Evolutionary conservation across 2,888 invertebrate genomes (phyloP).

Genomic region (Tortrix viridana): DNA sequence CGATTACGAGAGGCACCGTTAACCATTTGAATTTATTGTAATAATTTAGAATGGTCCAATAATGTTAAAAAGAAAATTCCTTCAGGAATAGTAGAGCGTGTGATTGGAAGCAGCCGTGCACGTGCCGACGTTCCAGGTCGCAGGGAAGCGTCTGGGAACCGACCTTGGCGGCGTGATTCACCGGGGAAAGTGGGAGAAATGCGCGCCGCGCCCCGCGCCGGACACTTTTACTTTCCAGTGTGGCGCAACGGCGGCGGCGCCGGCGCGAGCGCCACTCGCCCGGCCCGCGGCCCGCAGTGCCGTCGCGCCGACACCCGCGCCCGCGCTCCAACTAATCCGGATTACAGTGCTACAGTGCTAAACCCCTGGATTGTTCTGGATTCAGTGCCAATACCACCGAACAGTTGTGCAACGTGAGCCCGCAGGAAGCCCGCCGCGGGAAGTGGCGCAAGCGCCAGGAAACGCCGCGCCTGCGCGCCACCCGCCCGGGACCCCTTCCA

Average conservation of each 20-base stretch:
- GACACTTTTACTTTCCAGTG: constrained; percentile 83
- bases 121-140: constrained; percentile 42
- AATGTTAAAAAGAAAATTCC: background rate
- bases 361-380: constrained; percentile 58
- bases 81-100: background rate
- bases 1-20: constrained; percentile 6
- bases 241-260: constrained; percentile 80
- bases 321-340: constrained; percentile 70
- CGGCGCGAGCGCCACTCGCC: constrained; percentile 80
- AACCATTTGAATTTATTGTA: constrained; percentile 12
- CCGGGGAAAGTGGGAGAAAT: constrained; percentile 84
- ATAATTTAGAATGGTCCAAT: constrained; percentile 13
- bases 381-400: constrained; percentile 71
- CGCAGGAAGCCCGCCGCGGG: constrained; percentile 81
- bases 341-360: constrained; percentile 81
- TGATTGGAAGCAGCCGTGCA: constrained; percentile 1
- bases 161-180: constrained; percentile 79
- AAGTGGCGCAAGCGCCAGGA: constrained; percentile 81
- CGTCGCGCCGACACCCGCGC: constrained; percentile 44
- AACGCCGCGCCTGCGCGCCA: constrained; percentile 68
- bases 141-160: constrained; percentile 68
- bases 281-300: constrained; percentile 56
- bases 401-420: constrained; percentile 80
- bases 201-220: constrained; percentile 77
- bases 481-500: constrained; percentile 61